Evolutionary conservation across 1,140 invertebrate species (phyloP).

Genomic region (Aphaenogaster ashmeadi): DNA sequence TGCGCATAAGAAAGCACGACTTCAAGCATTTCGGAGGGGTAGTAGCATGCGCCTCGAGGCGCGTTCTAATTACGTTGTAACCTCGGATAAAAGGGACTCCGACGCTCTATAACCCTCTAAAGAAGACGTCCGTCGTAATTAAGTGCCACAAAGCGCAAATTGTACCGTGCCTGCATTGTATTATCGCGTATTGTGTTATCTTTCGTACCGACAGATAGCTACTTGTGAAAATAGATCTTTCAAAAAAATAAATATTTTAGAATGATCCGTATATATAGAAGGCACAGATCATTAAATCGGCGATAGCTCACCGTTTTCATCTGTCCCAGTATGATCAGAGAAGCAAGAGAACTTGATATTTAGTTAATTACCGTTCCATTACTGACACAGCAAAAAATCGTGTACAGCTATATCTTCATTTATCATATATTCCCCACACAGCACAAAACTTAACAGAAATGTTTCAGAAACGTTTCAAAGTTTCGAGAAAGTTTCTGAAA

Average conservation of each 20-base stretch:
- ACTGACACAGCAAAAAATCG: background rate
- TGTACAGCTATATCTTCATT: background rate
- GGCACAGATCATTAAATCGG: background rate
- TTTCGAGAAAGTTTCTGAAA: too few species aligned
- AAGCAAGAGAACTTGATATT: background rate
- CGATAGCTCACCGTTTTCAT: background rate
- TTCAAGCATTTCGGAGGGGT: slow-evolving; percentile 30
- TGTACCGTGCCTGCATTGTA: slow-evolving; percentile 39
- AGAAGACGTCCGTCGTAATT: slow-evolving; percentile 67
- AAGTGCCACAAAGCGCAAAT: slow-evolving; percentile 53
- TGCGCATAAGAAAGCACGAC: slow-evolving; percentile 26
- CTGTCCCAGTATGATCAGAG: background rate
- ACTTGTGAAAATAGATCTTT: slow-evolving; percentile 29
- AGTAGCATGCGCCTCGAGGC: slow-evolving; percentile 40
- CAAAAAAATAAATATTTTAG: background rate
- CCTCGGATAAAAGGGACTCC: slow-evolving; percentile 64
- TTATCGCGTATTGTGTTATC: slow-evolving; percentile 14
- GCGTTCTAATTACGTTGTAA: slow-evolving; percentile 77
- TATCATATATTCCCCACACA: background rate
- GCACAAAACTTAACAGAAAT: too few species aligned
- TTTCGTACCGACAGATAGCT: background rate
- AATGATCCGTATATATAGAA: background rate
- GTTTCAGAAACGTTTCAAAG: too few species aligned
- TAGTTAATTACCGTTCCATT: background rate
- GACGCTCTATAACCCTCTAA: slow-evolving; percentile 64